Evolutionary conservation across 2,797 vertebrate genomes (phyloP), one percentile per base, ranked within the genome.

Genomic region (Intellagama lesueurii): DNA sequence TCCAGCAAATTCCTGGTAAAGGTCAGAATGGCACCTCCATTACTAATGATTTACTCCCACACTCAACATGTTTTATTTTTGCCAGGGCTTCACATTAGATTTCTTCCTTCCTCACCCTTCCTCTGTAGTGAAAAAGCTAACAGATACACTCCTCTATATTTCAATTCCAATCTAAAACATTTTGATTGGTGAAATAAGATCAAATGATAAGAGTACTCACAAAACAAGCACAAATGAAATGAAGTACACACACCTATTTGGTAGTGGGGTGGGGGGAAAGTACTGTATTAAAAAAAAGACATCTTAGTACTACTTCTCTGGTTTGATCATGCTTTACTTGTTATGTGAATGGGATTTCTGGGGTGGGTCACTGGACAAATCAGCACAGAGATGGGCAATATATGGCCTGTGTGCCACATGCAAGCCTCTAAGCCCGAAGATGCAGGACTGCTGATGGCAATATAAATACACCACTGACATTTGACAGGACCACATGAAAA

Each of bases 1-100:
- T 93, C 91, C 75, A 86, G 16, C n/a, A 68, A 85, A 92, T 44
- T 89, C 69, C 24, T 68, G 9, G 60, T 93, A 90, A 92, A 40
- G 3, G 4, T 85, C 92, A 40, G 84, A 80, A 22, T 26, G 4
- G 73, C 7, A 77, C 12, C 66, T 89, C 76, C 1, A 87, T 81
- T 92, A 79, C 73, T 86, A 68, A 56, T 17, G 26, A 26, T 2
- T 0, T 12, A 0, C 35, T 86, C 35, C 11, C 60, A 81, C 8
- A 35, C 3, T 77, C n/a, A 80, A 64, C 2, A 64, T 19, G 19
- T 64, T 64, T 64, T 77, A 12, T 92, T 90, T 32, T 30, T 56
- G 30, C 1, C 22, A 40, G 88, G 87, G 87, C 83, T 85, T 32
- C 28, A 40, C 69, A 86, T 70, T 40, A 75, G 9, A 0, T 64